Conservation (phyloP, 2,113 vertebrate genomes). For the Micronycteris hirsuta region DNA sequence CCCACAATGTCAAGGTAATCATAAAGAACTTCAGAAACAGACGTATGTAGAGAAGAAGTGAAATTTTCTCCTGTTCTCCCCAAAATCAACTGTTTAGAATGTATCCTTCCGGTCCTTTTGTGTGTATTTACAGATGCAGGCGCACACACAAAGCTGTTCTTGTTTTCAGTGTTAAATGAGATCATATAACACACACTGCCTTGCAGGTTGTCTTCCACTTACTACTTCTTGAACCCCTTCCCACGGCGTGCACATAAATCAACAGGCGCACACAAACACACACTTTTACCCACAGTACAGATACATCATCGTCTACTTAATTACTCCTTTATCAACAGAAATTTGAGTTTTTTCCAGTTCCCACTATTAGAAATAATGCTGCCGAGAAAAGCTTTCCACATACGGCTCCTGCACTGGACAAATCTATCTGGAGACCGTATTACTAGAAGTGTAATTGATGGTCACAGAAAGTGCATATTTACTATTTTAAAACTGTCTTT, state of each 20-base stretch:
- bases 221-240: not conserved
- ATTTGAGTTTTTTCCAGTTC: not conserved
- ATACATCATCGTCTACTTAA: not conserved
- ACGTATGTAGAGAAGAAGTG: not conserved
- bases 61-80: not conserved
- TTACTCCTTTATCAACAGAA: not conserved
- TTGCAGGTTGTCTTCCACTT: not conserved
- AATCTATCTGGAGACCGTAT: not conserved
- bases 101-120: not conserved
- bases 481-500: not conserved
- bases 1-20: not conserved
- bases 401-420: not conserved
- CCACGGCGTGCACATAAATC: not conserved
- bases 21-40: not conserved
- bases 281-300: not conserved
- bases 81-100: not conserved
- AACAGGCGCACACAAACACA: not conserved
- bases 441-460: not conserved
- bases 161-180: not conserved
- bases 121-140: not conserved
- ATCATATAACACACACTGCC: not conserved
- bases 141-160: not conserved
- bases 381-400: not conserved
- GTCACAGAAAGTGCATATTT: not conserved
- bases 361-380: not conserved